Evolutionary conservation across 2,888 invertebrate species (phyloP).

Genomic region (Syrphus vitripennis): DNA sequence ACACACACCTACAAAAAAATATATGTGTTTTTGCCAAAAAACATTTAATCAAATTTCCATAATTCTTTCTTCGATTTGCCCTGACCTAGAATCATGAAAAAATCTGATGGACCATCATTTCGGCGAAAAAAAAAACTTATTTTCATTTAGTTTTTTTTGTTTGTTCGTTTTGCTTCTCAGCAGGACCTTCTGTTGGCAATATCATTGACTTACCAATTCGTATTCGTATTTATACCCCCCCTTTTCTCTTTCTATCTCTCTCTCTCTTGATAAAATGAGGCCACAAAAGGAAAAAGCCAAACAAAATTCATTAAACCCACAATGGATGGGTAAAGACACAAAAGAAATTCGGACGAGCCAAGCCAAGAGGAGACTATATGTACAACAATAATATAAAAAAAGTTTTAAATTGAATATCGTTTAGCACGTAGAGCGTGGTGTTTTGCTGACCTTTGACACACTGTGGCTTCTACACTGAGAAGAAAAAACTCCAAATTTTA

Average conservation of each 20-base stretch:
- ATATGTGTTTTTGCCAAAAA: slow-evolving; percentile 14
- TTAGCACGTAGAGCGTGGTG: slow-evolving; percentile 50
- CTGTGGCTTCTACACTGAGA: neutral
- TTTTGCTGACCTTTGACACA: slow-evolving; percentile 41
- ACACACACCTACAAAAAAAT: neutral
- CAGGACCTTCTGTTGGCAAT: slow-evolving; percentile 1
- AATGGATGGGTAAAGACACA: slow-evolving; percentile 40
- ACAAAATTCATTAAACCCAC: slow-evolving; percentile 63
- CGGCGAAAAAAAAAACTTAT: neutral
- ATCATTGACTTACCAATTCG: neutral
- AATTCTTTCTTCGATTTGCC: slow-evolving; percentile 51
- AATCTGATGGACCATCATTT: neutral
- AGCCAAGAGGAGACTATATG: neutral
- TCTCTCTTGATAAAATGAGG: slow-evolving; percentile 9
- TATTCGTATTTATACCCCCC: neutral
- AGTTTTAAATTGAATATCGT: slow-evolving; percentile 43
- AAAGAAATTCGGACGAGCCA: slow-evolving; percentile 34
- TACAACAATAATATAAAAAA: neutral
- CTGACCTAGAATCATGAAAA: slow-evolving; percentile 6
- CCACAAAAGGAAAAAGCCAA: slow-evolving; percentile 44
- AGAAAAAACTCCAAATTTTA: neutral
- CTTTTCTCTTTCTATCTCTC: neutral
- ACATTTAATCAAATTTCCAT: slow-evolving; percentile 60
- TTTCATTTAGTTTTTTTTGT: slow-evolving; percentile 26
- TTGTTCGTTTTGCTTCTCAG: neutral